Conservation (phyloP, 37 sponge, comb jelly and placozoan species). For the Chondrilla cf. caribensis region DNA sequence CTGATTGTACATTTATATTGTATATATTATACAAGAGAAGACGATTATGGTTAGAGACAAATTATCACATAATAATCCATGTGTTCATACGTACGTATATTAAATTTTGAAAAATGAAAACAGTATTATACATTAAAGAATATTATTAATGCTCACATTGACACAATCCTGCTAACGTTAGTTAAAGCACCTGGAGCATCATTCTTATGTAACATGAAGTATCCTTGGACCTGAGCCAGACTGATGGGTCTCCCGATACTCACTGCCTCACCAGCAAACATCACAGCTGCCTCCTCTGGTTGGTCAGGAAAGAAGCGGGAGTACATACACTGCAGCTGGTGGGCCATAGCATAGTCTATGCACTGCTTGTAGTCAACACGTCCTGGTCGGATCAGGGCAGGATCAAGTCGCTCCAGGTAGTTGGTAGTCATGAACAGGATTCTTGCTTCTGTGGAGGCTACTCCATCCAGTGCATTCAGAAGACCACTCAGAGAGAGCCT, state of each 20-base stretch:
- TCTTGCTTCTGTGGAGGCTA: conserved; percentile 76
- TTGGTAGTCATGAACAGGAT: conserved; percentile 93
- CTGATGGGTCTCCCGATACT: conserved; percentile 27
- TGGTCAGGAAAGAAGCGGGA: conserved; percentile 78
- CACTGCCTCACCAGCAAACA: conserved; percentile 54
- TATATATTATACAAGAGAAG: too few relatives aligned
- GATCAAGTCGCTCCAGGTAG: conserved; percentile 83
- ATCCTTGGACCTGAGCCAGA: conserved; percentile 83
- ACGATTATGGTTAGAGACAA: too few relatives aligned
- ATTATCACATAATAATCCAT: too few relatives aligned
- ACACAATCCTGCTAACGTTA: conserved; percentile 21
- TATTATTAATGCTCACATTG: too few relatives aligned
- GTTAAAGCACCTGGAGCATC: conserved; percentile 38
- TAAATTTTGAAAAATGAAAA: too few relatives aligned
- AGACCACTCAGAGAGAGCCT: conserved; percentile 80
- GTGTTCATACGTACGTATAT: too few relatives aligned
- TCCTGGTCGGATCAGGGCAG: conserved; percentile 88
- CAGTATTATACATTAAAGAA: too few relatives aligned
- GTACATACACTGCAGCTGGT: conserved; percentile 71
- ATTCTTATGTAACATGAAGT: conserved; percentile 78
- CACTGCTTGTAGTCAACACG: conserved; percentile 76
- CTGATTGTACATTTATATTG: too few relatives aligned
- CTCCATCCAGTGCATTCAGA: conserved; percentile 92
- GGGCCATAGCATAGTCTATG: conserved; percentile 57
- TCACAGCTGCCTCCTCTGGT: conserved; percentile 19